These are phyloP conservation scores for Fregata magnificens DNA, from an alignment of 2,113 vertebrate species.

Conservation along the genomic window DNA sequence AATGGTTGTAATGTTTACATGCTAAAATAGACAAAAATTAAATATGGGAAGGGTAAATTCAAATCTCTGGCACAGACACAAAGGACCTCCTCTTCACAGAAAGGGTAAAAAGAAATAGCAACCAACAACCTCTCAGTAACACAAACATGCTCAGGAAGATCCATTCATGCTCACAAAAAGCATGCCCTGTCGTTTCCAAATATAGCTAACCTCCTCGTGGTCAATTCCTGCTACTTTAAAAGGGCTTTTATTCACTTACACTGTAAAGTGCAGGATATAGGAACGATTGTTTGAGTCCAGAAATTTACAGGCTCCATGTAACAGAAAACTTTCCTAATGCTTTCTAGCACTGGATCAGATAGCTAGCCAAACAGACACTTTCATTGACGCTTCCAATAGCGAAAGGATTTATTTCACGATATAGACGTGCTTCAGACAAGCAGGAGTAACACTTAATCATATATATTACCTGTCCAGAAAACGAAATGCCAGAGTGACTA, in stretches of 20 bases:
- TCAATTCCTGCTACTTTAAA: slow-evolving; percentile 53
- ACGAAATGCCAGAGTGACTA: not conserved
- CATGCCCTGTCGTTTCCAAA: slow-evolving; percentile 50
- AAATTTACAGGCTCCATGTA: slow-evolving; percentile 15
- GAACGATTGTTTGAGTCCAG: slow-evolving; percentile 17
- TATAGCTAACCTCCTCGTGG: slow-evolving; percentile 43
- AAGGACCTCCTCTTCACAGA: slow-evolving; percentile 39
- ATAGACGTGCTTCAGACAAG: slow-evolving; percentile 23
- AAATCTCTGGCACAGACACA: slow-evolving; percentile 17
- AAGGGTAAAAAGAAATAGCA: not conserved
- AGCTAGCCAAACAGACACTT: not conserved
- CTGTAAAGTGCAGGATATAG: slow-evolving; percentile 45
- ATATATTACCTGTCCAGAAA: slow-evolving; percentile 37
- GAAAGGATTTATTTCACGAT: slow-evolving; percentile 14
- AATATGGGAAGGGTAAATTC: not conserved
- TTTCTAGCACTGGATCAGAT: not conserved
- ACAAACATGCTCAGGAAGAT: slow-evolving; percentile 66
- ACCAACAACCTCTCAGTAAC: slow-evolving; percentile 21
- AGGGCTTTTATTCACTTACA: slow-evolving; percentile 47
- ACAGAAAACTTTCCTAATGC: slow-evolving; percentile 28
- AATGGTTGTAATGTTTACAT: not conserved
- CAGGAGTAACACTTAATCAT: slow-evolving; percentile 10
- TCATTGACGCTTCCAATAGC: not conserved
- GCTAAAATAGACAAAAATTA: slow-evolving; percentile 29
- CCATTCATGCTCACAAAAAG: slow-evolving; percentile 59